phyloP scores from a whole-genome alignment of 1,140 invertebrate species.

The Aplysia californica region DNA sequence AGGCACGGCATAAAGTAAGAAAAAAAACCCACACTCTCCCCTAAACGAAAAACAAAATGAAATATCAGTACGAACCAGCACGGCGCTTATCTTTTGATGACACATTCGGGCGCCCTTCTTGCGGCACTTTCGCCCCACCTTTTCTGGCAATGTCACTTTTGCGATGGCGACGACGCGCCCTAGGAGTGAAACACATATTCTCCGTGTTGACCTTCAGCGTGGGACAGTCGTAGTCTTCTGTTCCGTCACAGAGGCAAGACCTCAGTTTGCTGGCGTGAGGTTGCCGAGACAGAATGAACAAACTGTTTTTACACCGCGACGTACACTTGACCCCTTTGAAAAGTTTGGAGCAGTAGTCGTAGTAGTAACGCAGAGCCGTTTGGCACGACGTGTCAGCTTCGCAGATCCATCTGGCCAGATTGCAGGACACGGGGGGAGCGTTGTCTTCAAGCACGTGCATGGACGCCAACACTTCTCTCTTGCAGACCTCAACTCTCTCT shows the following conservation, averaged over 20 bases:
- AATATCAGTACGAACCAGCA: too few relatives aligned
- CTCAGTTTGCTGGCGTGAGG: conserved; percentile 50
- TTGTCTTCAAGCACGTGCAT: conserved; percentile 40
- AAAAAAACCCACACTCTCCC: too few relatives aligned
- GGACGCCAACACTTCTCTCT: conserved; percentile 40
- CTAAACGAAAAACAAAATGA: too few relatives aligned
- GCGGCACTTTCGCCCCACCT: too few relatives aligned
- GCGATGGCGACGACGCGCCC: too few relatives aligned
- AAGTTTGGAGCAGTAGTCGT: conserved; percentile 42
- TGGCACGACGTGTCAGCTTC: conserved; percentile 59
- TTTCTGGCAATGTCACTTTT: background rate
- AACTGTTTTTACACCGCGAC: conserved; percentile 52
- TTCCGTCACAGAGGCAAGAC: conserved; percentile 55
- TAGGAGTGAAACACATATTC: conserved; percentile 47
- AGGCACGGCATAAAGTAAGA: too few relatives aligned
- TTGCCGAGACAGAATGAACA: conserved; percentile 56
- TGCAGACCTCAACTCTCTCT: conserved; percentile 46
- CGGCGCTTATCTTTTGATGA: too few relatives aligned
- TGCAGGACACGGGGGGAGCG: conserved; percentile 42
- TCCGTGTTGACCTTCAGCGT: conserved; percentile 47
- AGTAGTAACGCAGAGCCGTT: conserved; percentile 52
- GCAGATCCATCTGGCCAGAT: conserved; percentile 53
- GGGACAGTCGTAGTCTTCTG: conserved; percentile 50
- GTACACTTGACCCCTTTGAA: conserved; percentile 44
- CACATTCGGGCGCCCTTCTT: too few relatives aligned